Conservation (phyloP, 2,888 invertebrate genomes). For the Xylota sylvarum region DNA sequence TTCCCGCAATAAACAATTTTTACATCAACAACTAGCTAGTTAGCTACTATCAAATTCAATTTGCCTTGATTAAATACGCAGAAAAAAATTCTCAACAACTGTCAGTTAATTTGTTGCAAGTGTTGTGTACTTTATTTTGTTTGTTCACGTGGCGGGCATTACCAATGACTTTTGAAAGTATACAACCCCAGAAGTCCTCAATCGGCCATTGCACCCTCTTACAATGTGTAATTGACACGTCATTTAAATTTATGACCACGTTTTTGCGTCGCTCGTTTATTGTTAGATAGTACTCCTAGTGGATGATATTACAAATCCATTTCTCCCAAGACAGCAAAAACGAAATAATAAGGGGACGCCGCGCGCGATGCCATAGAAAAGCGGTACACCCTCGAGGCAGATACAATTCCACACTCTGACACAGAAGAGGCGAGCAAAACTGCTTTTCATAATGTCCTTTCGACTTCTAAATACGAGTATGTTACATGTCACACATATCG, state of each 20-base stretch:
- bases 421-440: neutral
- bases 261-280: slow-evolving; percentile 24
- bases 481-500: slow-evolving; percentile 35
- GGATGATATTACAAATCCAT: slow-evolving; percentile 52
- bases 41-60: neutral
- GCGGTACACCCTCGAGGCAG: slow-evolving; percentile 44
- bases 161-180: neutral
- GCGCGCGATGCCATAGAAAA: slow-evolving; percentile 63
- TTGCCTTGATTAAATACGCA: slow-evolving; percentile 13
- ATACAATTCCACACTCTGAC: slow-evolving; percentile 49
- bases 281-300: slow-evolving; percentile 38
- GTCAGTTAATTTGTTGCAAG: slow-evolving; percentile 49
- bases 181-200: slow-evolving; percentile 19
- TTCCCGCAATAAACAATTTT: neutral
- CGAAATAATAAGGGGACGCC: slow-evolving; percentile 26
- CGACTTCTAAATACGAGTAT: slow-evolving; percentile 4
- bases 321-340: slow-evolving; percentile 12
- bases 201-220: slow-evolving; percentile 56
- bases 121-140: neutral
- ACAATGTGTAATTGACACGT: slow-evolving; percentile 62
- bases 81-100: slow-evolving; percentile 2
- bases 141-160: slow-evolving; percentile 36
- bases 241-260: slow-evolving; percentile 69
- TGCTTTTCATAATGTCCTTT: slow-evolving; percentile 48
- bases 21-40: neutral